Base-by-base conservation (phyloP, 2,797 vertebrate genomes). In the Carduelis carduelis region DNA sequence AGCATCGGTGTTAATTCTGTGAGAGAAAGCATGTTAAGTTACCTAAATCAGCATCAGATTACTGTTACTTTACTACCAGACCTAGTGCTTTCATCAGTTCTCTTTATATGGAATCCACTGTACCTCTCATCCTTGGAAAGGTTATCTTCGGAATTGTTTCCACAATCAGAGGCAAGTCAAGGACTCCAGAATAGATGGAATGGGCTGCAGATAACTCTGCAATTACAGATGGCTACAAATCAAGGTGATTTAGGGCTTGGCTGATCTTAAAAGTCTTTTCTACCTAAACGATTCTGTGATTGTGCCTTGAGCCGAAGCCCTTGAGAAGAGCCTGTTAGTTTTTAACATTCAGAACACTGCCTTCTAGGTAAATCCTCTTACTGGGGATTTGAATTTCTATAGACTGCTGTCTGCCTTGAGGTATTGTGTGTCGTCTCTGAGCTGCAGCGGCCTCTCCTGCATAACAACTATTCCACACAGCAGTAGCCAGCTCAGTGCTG, bases 381-480 rank as follows among this genome's bases (percentile, higher is more conserved):
- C 87, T 97, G 65, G 52, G 96, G 96, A 95, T 97, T 96, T 97
- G 97, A 96, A 98, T 98, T 97, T 97, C 95, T 97, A 80, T 97
- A 93, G 96, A 96, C 91, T 95, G 89, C 95, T 97, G 97, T 96
- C 96, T 98, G 97, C 97, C 98, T 98, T 98, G 97, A 98, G 98
- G 97, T 98, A 98, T 98, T 98, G 96, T 98, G 97, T 99, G 98
- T 98, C 98, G 98, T 98, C 98, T 98, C 98, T 98, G 97, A 98
- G 98, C 98, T 98, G 98, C 98, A 98, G 97, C 97, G 97, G 97
- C 96, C 87, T 98, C 98, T 98, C 98, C 97, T 98, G 98, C 98
- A 98, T 99, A 98, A 98, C 98, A 99, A 98, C 98, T 98, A 97
- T 97, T 97, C 97, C 98, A 98, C 98, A 98, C 98, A 98, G 97